Conservation (phyloP, 2,797 vertebrate species). For the Pseudopleuronectes americanus region DNA sequence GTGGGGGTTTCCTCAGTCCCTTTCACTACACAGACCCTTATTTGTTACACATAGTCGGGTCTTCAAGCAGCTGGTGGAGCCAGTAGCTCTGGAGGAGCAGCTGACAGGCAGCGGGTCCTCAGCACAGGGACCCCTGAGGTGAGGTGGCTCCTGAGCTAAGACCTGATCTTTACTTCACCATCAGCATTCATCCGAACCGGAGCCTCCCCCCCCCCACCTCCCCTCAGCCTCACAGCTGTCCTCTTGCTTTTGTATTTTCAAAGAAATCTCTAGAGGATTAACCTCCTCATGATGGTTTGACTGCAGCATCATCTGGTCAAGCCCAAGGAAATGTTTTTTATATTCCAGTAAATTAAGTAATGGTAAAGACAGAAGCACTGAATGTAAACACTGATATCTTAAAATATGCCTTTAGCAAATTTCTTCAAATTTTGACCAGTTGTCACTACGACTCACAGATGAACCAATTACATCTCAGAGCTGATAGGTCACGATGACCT, state of each 20-base stretch:
- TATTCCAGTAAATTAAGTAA: not conserved
- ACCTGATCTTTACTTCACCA: constrained; percentile 23
- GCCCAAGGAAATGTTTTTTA: not conserved
- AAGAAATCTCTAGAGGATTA: not conserved
- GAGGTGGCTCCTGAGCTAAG: constrained; percentile 33
- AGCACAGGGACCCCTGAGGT: constrained; percentile 30
- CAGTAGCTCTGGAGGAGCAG: constrained; percentile 47
- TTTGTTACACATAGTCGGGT: constrained; percentile 43
- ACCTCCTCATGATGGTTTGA: constrained; percentile 3
- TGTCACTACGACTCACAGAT: too few species aligned
- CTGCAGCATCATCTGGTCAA: not conserved
- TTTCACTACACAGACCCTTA: constrained; percentile 25
- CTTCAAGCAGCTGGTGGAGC: constrained; percentile 52
- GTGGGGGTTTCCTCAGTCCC: constrained; percentile 1
- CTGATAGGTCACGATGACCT: too few species aligned
- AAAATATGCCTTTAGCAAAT: too few species aligned
- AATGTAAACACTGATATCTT: too few species aligned
- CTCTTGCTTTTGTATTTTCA: constrained; percentile 18
- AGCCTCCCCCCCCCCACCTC: constrained; percentile 12
- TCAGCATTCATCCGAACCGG: constrained; percentile 21
- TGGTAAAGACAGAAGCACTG: not conserved
- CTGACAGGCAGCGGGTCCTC: constrained; percentile 53
- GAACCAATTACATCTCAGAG: too few species aligned
- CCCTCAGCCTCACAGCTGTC: constrained; percentile 58
- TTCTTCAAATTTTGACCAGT: too few species aligned